Percentiles rank a stretch among this genome's conserved stretches.
These are phyloP conservation scores for Hofmannophila pseudospretella DNA, from an alignment of 2,888 invertebrate genomes.

Conservation along the genomic window DNA sequence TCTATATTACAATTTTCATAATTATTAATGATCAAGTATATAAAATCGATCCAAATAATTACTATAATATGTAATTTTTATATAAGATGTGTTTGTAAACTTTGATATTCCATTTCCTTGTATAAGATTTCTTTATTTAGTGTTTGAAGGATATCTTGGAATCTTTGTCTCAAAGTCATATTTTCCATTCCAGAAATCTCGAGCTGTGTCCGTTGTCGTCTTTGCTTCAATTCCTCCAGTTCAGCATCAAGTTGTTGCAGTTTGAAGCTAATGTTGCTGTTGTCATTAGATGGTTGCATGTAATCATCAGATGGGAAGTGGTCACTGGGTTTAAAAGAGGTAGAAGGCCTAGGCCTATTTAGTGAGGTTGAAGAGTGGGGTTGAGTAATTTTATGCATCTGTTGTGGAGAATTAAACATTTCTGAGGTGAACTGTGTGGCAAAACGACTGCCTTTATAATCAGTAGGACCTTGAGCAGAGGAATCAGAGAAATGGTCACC, in stretches of 20 bases:
- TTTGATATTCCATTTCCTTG: conserved; percentile 79
- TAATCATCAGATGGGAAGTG: conserved; percentile 14
- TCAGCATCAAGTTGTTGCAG: conserved; percentile 83
- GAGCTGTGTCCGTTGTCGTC: conserved; percentile 84
- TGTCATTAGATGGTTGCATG: conserved; percentile 18
- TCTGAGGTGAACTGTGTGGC: conserved; percentile 35
- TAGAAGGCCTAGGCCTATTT: conserved; percentile 3
- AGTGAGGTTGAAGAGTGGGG: conserved; percentile 8
- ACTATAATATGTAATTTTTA: no score
- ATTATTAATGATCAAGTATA: no score
- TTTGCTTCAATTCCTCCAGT: conserved; percentile 82
- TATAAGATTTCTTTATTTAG: conserved; percentile 84
- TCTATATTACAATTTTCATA: no score
- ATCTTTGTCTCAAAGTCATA: conserved; percentile 85
- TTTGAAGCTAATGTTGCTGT: conserved; percentile 69
- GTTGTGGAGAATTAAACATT: conserved; percentile 25
- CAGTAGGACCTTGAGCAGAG: conserved; percentile 30
- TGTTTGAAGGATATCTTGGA: conserved; percentile 85
- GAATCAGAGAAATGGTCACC: conserved; percentile 82
- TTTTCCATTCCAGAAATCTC: conserved; percentile 89
- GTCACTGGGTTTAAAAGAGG: conserved; percentile 8
- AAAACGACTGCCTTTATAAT: conserved; percentile 20
- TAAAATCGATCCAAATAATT: no score
- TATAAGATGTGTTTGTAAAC: conserved; percentile 15
- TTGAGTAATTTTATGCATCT: conserved; percentile 12